Conservation (phyloP, 2,797 vertebrate genomes). For the Sylvia borin region DNA sequence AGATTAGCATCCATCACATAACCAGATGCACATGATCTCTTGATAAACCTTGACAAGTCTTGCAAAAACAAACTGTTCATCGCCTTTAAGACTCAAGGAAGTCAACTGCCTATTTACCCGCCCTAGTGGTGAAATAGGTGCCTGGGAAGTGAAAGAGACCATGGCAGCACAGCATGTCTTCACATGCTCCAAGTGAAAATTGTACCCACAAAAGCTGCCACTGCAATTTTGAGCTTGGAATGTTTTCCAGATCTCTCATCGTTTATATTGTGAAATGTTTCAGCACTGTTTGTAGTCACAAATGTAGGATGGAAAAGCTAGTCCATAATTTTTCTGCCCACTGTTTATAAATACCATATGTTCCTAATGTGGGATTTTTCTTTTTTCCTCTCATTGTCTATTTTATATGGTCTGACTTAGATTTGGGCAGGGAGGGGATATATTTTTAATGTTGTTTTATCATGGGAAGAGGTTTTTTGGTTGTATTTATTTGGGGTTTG, state of each 20-base stretch:
- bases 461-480: neutral
- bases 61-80: neutral
- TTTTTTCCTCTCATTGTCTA: neutral
- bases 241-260: constrained; percentile 1
- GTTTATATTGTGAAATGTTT: constrained; percentile 49
- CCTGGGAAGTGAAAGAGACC: neutral
- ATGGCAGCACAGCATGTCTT: constrained; percentile 7
- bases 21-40: constrained; percentile 10
- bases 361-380: constrained; percentile 15
- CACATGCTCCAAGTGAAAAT: constrained; percentile 37
- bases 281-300: neutral
- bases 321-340: constrained; percentile 46
- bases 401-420: neutral
- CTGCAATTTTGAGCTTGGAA: constrained; percentile 42
- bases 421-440: fast-evolving
- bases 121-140: neutral
- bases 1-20: neutral
- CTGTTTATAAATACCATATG: constrained; percentile 16
- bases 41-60: neutral
- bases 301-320: constrained; percentile 40
- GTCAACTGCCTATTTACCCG: neutral
- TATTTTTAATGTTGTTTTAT: neutral
- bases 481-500: constrained; percentile 3
- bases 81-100: neutral
- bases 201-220: constrained; percentile 15